These are phyloP conservation scores for Odiellus spinosus DNA, from an alignment of 2,888 invertebrate species.

Conservation along the genomic window DNA sequence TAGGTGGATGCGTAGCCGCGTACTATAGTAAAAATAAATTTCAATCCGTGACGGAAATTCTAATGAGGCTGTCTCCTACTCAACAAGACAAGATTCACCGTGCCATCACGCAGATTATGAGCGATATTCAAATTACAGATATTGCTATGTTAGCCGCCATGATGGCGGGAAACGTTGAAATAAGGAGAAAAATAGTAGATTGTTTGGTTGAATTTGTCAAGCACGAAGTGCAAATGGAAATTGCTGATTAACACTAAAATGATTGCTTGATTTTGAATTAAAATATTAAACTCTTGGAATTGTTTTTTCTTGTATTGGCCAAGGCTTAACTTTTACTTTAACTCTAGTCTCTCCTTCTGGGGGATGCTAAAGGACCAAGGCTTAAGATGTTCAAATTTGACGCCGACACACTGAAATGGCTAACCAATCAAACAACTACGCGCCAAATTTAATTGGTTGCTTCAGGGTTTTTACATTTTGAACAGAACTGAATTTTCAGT, in stretches of 20 bases:
- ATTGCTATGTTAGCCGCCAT: conserved; percentile 12
- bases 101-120: conserved; percentile 9
- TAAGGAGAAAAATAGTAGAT: conserved; percentile 9
- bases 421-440: no score
- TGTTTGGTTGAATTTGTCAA: conserved; percentile 10
- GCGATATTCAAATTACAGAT: conserved; percentile 14
- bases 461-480: no score
- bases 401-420: no score
- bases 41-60: conserved; percentile 13
- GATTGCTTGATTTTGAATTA: no score
- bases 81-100: no score
- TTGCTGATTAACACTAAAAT: conserved; percentile 10
- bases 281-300: no score
- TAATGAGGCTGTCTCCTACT: conserved; percentile 9
- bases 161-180: conserved; percentile 8
- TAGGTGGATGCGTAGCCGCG: conserved; percentile 13
- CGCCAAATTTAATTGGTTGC: no score
- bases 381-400: no score
- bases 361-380: no score
- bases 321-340: no score
- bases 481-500: no score
- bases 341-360: no score
- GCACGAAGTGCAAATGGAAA: conserved; percentile 12
- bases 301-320: not conserved
- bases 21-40: conserved; percentile 7